phyloP scores from a whole-genome alignment of 2,113 vertebrate genomes.

The Mirounga angustirostris region DNA sequence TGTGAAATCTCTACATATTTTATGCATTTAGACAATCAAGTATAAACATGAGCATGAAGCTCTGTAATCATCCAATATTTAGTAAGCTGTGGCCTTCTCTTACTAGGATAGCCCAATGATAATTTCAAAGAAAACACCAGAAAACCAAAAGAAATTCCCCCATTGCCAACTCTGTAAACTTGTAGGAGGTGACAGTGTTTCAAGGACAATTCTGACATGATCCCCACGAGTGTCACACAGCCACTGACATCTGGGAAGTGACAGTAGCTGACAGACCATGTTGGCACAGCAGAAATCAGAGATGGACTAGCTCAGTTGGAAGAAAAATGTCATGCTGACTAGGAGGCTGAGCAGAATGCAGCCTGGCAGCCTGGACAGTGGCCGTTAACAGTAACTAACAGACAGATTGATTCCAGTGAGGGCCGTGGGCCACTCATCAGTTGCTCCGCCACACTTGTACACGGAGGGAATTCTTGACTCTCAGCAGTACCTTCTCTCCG shows the following conservation, averaged over 20 bases:
- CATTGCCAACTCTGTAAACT: neutral
- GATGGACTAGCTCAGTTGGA: conserved; percentile 65
- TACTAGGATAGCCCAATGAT: neutral
- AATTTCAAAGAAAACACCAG: neutral
- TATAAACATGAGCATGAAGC: neutral
- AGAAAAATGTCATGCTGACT: conserved; percentile 64
- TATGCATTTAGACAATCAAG: neutral
- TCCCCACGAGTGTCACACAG: conserved; percentile 29
- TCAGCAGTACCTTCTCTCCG: conserved; percentile 11
- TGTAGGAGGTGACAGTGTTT: conserved; percentile 34
- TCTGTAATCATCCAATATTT: conserved; percentile 5
- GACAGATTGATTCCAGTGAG: conserved; percentile 34
- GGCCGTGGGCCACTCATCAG: neutral
- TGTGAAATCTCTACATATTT: neutral
- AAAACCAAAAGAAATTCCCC: neutral
- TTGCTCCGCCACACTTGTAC: neutral
- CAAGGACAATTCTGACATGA: conserved; percentile 52
- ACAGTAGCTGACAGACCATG: conserved; percentile 65
- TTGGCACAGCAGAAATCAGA: conserved; percentile 65
- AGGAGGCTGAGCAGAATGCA: conserved; percentile 30
- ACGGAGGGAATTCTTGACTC: neutral
- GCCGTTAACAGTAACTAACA: conserved; percentile 15
- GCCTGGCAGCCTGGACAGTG: neutral
- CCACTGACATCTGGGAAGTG: conserved; percentile 67
- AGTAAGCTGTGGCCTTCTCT: neutral